Evolutionary conservation across 2,888 invertebrate species (phyloP).

Genomic region (Cepaea hortensis): DNA sequence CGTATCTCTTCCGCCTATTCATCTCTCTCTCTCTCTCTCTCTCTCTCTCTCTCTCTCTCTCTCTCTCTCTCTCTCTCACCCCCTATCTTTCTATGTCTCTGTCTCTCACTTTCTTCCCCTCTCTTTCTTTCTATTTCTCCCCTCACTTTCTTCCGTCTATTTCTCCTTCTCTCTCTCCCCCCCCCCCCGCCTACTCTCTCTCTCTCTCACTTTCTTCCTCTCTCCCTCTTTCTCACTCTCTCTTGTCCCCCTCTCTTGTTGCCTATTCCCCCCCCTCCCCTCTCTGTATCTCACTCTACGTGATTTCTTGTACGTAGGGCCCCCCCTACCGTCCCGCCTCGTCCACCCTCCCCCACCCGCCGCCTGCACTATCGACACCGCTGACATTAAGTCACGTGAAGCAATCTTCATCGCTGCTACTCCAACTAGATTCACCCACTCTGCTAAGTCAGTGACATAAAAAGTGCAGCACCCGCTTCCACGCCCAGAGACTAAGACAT

Average conservation of each 20-base stretch:
- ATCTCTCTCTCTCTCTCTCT: background rate
- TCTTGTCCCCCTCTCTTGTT: background rate
- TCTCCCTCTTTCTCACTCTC: background rate
- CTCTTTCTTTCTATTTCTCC: background rate
- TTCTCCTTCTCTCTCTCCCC: constrained; percentile 12
- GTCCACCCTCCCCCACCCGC: background rate
- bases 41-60: background rate
- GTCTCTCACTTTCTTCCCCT: background rate
- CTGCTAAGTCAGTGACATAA: too few relatives aligned
- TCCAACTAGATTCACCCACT: too few relatives aligned
- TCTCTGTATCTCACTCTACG: background rate
- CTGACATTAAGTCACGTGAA: too few relatives aligned
- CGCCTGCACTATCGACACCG: too few relatives aligned
- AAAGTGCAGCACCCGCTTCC: too few relatives aligned
- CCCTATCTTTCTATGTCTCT: background rate
- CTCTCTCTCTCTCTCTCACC: background rate
- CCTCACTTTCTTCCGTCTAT: background rate
- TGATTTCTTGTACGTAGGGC: background rate
- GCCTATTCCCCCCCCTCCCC: background rate
- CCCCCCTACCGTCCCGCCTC: background rate
- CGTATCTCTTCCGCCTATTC: background rate
- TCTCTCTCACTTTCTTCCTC: background rate
- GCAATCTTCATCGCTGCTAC: too few relatives aligned
- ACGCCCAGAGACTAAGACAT: too few relatives aligned
- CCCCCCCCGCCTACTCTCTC: background rate